Percentiles rank a stretch among this genome's conserved stretches.
These are phyloP conservation scores for Glareola pratincola DNA, from an alignment of 2,113 vertebrate genomes.

Conservation along the genomic window DNA sequence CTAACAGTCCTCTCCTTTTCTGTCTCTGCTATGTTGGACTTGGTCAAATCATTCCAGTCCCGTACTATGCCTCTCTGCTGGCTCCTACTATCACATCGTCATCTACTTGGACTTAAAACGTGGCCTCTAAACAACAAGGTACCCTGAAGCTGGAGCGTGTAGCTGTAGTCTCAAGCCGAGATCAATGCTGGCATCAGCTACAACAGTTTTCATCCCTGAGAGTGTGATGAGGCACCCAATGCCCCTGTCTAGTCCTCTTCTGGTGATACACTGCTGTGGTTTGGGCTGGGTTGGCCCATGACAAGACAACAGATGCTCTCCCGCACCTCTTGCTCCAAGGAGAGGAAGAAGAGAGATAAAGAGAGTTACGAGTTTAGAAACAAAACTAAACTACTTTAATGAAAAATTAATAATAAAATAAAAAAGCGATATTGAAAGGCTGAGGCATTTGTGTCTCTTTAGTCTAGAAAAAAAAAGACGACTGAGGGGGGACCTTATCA, in stretches of 20 bases:
- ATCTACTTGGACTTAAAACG: background rate
- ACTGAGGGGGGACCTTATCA: too few species aligned
- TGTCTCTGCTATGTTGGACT: background rate
- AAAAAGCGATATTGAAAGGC: too few species aligned
- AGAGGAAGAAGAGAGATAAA: too few species aligned
- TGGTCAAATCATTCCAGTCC: background rate
- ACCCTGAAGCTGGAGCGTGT: rapidly evolving
- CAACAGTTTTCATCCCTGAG: background rate
- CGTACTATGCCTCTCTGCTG: background rate
- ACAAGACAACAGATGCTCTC: too few species aligned
- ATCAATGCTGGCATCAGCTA: background rate
- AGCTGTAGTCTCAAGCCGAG: background rate
- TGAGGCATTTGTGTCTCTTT: too few species aligned
- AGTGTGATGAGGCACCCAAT: background rate
- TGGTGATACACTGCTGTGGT: background rate
- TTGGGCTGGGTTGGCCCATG: too few species aligned
- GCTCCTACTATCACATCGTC: background rate
- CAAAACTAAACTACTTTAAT: too few species aligned
- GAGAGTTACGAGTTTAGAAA: too few species aligned
- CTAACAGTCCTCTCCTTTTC: background rate
- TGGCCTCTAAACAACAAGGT: background rate
- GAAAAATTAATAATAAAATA: too few species aligned
- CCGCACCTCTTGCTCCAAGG: too few species aligned
- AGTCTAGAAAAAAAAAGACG: too few species aligned
- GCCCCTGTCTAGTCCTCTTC: background rate